phyloP scores from a whole-genome alignment of 2,888 invertebrate genomes.

The Ceriagrion tenellum region DNA sequence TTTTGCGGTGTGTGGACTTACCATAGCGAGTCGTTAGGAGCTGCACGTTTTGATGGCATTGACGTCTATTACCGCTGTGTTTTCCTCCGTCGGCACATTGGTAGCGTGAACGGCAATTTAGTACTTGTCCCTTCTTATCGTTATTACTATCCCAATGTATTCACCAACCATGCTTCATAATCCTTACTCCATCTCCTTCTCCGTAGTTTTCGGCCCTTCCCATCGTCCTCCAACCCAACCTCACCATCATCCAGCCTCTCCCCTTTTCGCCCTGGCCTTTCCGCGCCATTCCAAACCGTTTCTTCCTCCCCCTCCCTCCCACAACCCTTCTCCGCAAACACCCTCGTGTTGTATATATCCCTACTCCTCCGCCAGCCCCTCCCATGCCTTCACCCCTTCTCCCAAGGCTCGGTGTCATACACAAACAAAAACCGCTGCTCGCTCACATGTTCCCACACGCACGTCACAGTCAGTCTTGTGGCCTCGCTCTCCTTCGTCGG shows the following conservation, averaged over 20 bases:
- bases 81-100: no score
- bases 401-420: background rate
- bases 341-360: background rate
- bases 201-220: background rate
- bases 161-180: no score
- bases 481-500: background rate
- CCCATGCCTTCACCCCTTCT: background rate
- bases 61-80: no score
- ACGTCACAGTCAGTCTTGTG: constrained; percentile 30
- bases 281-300: background rate
- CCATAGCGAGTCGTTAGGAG: no score
- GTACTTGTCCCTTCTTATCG: background rate
- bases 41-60: no score
- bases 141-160: no score
- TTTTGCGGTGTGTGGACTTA: no score
- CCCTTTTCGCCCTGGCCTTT: constrained; percentile 15
- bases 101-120: background rate
- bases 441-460: background rate
- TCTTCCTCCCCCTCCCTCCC: background rate
- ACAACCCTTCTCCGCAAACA: background rate
- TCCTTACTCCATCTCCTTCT: constrained; percentile 4
- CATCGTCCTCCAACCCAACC: background rate
- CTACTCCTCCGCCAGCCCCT: background rate
- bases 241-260: background rate
- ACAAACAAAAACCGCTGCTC: constrained; percentile 1